phyloP scores from a whole-genome alignment of 53 echinoderm and acorn worm species.

The Temnopleurus reevesii region DNA sequence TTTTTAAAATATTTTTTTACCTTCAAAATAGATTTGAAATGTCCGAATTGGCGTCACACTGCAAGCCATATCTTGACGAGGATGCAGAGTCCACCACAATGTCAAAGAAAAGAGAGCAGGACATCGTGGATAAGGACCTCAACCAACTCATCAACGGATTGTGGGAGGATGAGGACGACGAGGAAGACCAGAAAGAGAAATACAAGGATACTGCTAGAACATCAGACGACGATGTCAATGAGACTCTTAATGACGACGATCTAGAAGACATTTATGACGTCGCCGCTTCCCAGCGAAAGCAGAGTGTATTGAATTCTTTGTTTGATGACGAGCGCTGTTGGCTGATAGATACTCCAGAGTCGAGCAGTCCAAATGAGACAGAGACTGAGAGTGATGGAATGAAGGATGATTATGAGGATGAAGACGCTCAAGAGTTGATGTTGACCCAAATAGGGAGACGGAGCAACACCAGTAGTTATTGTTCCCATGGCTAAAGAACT shows the following conservation, averaged over 20 bases:
- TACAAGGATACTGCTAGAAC: background rate
- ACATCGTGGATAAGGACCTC: conserved; percentile 52
- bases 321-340: background rate
- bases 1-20: too few species aligned
- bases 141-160: conserved; percentile 59
- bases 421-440: background rate
- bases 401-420: background rate
- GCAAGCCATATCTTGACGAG: background rate
- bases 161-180: conserved; percentile 41
- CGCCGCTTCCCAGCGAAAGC: background rate
- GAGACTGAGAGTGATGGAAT: background rate
- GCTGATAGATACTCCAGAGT: background rate
- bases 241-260: conserved; percentile 12
- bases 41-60: background rate
- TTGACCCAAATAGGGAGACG: background rate
- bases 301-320: background rate
- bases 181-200: background rate
- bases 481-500: background rate
- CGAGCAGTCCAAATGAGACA: background rate
- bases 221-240: background rate
- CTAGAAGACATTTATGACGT: conserved; percentile 27
- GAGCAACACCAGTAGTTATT: background rate
- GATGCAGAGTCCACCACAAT: background rate
- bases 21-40: background rate
- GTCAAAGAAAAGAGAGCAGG: conserved; percentile 23